A percentile compares a stretch with the other conserved stretches of the same genome.
These are phyloP conservation scores for Pinna nobilis DNA, from an alignment of 1,140 invertebrate species.

Conservation along the genomic window DNA sequence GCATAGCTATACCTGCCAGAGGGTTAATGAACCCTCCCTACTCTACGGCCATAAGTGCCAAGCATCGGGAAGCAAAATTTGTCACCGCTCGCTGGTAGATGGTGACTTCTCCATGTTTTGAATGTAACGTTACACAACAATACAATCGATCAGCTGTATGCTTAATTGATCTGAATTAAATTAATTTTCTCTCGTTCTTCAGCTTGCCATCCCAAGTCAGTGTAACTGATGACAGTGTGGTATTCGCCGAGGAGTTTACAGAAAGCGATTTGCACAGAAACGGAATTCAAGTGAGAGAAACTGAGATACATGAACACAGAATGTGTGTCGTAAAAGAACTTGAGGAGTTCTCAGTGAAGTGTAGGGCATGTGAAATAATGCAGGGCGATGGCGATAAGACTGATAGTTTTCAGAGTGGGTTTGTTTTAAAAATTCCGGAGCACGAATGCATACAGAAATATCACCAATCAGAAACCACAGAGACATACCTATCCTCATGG, in stretches of 20 bases:
- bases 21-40: too few relatives aligned
- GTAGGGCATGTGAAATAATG: slow-evolving; percentile 2
- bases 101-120: too few relatives aligned
- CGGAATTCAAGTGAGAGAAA: not conserved
- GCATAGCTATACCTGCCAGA: too few relatives aligned
- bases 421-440: slow-evolving; percentile 2
- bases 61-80: too few relatives aligned
- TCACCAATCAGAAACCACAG: slow-evolving; percentile 13
- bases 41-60: too few relatives aligned
- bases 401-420: not conserved
- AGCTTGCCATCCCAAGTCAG: not conserved
- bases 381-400: not conserved
- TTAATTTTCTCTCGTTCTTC: not conserved
- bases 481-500: not conserved
- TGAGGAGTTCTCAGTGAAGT: slow-evolving; percentile 1
- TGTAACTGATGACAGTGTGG: slow-evolving; percentile 22
- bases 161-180: not conserved
- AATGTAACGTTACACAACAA: too few relatives aligned
- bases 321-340: too few relatives aligned
- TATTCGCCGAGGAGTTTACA: not conserved
- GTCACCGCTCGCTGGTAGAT: too few relatives aligned
- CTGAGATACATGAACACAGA: too few relatives aligned
- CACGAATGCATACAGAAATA: slow-evolving; percentile 33
- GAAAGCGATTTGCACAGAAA: not conserved
- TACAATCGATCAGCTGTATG: not conserved